A percentile compares a stretch with the other conserved stretches of the same genome.
These are phyloP conservation scores for Rhabdomys pumilio DNA, from an alignment of 2,797 vertebrate species.

Conservation along the genomic window DNA sequence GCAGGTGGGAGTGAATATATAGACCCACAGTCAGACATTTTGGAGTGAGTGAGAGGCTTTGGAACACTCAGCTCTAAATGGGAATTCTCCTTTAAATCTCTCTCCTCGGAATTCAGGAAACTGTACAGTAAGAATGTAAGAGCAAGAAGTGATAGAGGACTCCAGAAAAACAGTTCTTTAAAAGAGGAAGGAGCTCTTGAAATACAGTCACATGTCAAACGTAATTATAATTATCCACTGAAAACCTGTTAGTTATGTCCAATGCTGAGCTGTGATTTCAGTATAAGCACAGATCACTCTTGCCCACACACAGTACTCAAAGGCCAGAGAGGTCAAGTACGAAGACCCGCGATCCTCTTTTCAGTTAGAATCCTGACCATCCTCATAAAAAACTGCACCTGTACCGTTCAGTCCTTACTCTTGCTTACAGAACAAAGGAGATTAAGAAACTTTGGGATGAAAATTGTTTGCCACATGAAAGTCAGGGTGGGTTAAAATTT, in stretches of 20 bases:
- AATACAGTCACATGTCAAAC: background rate
- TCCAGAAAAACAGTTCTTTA: background rate
- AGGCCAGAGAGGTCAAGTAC: background rate
- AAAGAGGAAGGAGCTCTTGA: background rate
- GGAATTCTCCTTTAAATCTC: background rate
- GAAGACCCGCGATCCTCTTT: background rate
- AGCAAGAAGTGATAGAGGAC: background rate
- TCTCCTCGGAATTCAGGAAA: background rate
- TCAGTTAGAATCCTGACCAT: background rate
- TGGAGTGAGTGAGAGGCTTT: background rate
- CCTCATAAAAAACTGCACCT: background rate
- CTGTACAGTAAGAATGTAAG: background rate
- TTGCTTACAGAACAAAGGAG: background rate
- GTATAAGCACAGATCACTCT: background rate
- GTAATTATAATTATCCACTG: background rate
- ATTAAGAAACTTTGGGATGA: conserved; percentile 2
- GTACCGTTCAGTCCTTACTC: background rate
- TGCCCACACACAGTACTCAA: background rate
- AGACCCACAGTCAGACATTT: background rate
- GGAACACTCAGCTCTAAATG: background rate
- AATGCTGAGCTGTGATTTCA: background rate
- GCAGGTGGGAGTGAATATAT: background rate
- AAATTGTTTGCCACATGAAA: background rate
- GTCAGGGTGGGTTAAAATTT: conserved; percentile 54
- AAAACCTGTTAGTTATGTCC: background rate